Conservation (phyloP, 1,140 invertebrate genomes). For the Rhizoglyphus robini region DNA sequence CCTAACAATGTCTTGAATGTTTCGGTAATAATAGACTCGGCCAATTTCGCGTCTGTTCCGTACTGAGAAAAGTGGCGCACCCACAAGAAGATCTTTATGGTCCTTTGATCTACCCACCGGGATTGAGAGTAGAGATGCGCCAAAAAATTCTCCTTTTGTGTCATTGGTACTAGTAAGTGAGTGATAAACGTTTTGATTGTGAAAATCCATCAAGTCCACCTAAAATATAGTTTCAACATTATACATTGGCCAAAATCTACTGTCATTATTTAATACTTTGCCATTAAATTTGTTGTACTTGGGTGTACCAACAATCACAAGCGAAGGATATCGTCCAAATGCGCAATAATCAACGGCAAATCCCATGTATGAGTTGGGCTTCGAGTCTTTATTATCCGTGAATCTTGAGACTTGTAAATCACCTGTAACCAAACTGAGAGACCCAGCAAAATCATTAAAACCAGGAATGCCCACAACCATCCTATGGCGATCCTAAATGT, state of each 20-base stretch:
- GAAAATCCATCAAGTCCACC: background rate
- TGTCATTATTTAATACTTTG: background rate
- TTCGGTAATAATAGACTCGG: background rate
- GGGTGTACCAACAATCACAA: background rate
- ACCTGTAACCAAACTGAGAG: background rate
- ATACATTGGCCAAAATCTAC: background rate
- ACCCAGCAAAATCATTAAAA: conserved; percentile 1
- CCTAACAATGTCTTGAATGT: background rate
- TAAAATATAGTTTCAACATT: no score
- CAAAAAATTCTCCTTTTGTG: conserved; percentile 15
- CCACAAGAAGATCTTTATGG: background rate
- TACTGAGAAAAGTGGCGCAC: conserved; percentile 3
- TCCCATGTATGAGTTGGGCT: background rate
- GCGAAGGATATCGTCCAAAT: background rate
- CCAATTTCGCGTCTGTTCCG: conserved; percentile 6
- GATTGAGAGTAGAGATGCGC: background rate
- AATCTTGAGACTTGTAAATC: background rate
- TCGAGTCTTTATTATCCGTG: background rate
- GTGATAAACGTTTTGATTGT: background rate
- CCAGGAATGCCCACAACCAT: background rate
- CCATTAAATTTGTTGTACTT: conserved; percentile 12
- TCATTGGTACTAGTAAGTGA: background rate
- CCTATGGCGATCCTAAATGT: background rate
- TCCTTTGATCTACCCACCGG: background rate
- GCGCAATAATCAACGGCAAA: background rate